Evolutionary conservation across 30 jellyfish, hydroid and myxozoan species (phyloP), one percentile per base, ranked within the genome.

Genomic region (Morbakka virulenta): DNA sequence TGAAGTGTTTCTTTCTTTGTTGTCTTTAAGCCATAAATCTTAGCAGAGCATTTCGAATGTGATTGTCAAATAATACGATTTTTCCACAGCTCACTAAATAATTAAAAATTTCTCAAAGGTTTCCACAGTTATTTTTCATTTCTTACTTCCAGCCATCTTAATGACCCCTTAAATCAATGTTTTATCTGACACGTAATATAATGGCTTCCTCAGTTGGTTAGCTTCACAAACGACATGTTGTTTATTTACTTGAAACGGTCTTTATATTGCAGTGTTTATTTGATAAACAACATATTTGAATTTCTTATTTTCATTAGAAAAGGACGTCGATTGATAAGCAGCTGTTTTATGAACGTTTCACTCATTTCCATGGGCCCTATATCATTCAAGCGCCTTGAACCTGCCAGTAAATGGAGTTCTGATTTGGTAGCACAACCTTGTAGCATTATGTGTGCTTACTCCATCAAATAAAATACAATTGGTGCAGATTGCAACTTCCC

Each of bases 401-500:
- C 87, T 52, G 24, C 22, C 25, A 6, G 75, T 13, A 3, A 79
- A 32, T 1, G 80, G 87, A 21, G 87, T 24, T 63, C 63, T 76
- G 80, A 61, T 33, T 29, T 57, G 87, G 34, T 61, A 50, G 24
- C 22, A 29, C 35, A 76, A 70, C 28, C 27, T 78, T 0, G 66
- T 17, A 29, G 82, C 72, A 6, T 50, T 68, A 64, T 48, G 64
- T 2, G 74, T 34, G 74, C 82, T 36, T 51, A 51, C 77, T 2
- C 68, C 62, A 28, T 51, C 83, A 83, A 83, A 74, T 30, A 69
- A 26, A 20, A 85, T 87, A 77, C 93, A 85, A 49, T 47, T 25
- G 2, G 77, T 31, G 81, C 96, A 85, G 76, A 70, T 66, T 0
- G 96, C 96, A 67, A 89, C 94, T 57, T 87, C 94, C 6, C 1